phyloP scores from a whole-genome alignment of 2,797 vertebrate species.

The Peromyscus eremicus region DNA sequence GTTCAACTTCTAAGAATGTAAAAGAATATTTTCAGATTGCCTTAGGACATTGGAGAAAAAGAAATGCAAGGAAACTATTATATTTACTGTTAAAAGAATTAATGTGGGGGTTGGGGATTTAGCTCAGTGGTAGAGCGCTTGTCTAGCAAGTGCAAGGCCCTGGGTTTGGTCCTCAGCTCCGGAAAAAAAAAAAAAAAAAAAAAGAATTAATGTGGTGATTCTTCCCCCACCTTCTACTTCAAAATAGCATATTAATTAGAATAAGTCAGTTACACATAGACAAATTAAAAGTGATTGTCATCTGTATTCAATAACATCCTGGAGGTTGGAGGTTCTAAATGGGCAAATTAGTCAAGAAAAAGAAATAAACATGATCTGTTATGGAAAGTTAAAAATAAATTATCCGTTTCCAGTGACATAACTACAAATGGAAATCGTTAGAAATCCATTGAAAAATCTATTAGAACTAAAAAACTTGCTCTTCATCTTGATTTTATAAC shows the following conservation, averaged over 20 bases:
- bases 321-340: background rate
- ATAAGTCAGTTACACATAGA: background rate
- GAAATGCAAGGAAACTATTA: background rate
- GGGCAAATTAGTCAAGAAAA: background rate
- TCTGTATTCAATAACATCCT: background rate
- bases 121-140: too few species aligned
- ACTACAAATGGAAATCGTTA: background rate
- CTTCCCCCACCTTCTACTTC: background rate
- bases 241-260: background rate
- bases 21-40: background rate
- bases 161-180: too few species aligned
- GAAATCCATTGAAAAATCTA: background rate
- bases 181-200: too few species aligned
- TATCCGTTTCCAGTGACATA: background rate
- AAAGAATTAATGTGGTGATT: background rate
- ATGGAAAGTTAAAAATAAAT: background rate
- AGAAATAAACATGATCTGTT: background rate
- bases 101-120: too few species aligned
- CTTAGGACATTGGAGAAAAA: background rate
- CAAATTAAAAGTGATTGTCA: background rate
- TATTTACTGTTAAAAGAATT: background rate
- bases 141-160: too few species aligned
- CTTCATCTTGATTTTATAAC: background rate
- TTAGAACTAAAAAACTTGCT: background rate
- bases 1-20: background rate